phyloP scores from a whole-genome alignment of 2,113 vertebrate genomes.

The Kobus ellipsiprymnus region DNA sequence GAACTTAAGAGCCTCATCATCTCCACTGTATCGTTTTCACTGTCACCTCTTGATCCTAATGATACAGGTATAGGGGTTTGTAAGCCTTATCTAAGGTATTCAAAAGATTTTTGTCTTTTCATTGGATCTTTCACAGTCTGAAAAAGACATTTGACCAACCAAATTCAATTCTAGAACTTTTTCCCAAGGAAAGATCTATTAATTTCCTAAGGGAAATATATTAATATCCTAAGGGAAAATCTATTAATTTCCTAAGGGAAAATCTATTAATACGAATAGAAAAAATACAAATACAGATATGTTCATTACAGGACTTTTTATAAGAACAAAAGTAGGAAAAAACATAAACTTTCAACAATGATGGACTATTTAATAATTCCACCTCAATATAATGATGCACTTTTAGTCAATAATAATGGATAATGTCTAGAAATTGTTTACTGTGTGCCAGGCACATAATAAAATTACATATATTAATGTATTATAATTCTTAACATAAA shows the following conservation, averaged over 20 bases:
- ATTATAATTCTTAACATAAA: neutral
- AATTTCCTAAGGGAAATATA: too few species aligned
- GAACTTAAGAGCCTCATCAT: neutral
- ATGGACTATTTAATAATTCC: neutral
- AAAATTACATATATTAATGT: neutral
- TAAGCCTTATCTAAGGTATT: neutral
- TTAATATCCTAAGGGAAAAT: neutral
- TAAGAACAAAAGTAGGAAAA: neutral
- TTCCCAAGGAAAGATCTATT: neutral
- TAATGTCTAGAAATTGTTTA: neutral
- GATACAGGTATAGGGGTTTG: neutral
- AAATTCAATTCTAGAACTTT: neutral
- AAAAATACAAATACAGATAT: neutral
- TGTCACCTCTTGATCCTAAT: neutral
- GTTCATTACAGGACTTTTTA: neutral
- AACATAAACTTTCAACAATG: neutral
- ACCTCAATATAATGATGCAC: neutral
- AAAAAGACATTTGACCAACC: neutral
- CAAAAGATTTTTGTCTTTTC: neutral
- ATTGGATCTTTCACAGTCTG: neutral
- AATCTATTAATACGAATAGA: neutral
- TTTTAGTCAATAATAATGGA: neutral
- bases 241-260: too few species aligned
- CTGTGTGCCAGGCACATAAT: neutral
- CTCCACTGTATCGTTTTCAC: neutral